Percentiles rank a stretch among this genome's conserved stretches.
phyloP scores from a whole-genome alignment of 2,113 vertebrate species.

The Macaca mulatta region DNA sequence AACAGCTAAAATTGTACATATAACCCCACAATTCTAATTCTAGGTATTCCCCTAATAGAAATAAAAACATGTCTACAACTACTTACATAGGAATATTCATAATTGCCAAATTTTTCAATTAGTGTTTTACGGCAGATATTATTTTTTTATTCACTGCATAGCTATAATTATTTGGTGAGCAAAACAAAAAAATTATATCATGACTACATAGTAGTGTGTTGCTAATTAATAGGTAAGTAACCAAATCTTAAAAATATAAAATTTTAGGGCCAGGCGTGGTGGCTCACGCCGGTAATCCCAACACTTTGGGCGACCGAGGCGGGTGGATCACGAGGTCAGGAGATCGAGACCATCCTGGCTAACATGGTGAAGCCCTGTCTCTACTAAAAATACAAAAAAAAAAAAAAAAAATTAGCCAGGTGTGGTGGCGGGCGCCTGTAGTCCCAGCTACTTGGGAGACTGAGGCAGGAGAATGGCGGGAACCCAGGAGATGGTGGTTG shows the following conservation, averaged over 20 bases:
- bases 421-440: too few species aligned
- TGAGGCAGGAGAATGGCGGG: too few species aligned
- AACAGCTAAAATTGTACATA: neutral
- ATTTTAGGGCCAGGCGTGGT: neutral
- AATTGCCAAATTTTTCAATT: neutral
- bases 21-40: neutral
- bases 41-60: neutral
- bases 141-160: neutral
- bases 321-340: too few species aligned
- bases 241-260: neutral
- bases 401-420: too few species aligned
- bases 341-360: too few species aligned
- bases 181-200: neutral
- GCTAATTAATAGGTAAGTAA: neutral
- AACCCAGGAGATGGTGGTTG: too few species aligned
- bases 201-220: neutral
- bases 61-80: neutral
- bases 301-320: fast-evolving
- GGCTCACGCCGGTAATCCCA: too few species aligned
- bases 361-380: too few species aligned
- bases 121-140: neutral
- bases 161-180: neutral
- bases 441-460: too few species aligned
- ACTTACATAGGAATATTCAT: neutral
- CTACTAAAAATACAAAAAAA: too few species aligned